Percentiles rank a stretch among this genome's conserved stretches.
These are phyloP conservation scores for Ochotona curzoniae DNA, from an alignment of 2,113 vertebrate genomes.

Conservation along the genomic window DNA sequence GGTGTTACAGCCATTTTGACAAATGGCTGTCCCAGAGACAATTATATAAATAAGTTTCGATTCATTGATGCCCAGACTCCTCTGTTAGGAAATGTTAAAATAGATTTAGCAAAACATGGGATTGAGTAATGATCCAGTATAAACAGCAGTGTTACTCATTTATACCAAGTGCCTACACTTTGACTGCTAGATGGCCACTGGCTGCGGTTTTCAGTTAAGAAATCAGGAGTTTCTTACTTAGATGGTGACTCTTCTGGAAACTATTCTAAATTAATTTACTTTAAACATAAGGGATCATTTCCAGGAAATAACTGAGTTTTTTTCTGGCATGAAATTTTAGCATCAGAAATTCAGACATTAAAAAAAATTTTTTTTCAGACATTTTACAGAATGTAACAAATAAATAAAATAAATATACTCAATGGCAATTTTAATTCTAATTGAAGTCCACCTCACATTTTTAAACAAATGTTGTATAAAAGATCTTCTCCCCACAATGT, in stretches of 20 bases:
- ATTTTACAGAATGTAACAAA: conserved; percentile 68
- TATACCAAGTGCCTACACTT: neutral
- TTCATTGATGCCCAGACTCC: neutral
- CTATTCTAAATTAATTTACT: conserved; percentile 67
- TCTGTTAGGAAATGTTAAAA: conserved; percentile 56
- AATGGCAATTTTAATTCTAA: conserved; percentile 61
- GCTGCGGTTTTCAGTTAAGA: conserved; percentile 43
- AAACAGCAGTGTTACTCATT: conserved; percentile 6
- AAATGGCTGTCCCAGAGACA: neutral
- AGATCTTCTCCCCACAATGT: neutral
- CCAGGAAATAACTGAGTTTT: conserved; percentile 45
- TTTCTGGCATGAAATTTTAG: conserved; percentile 72
- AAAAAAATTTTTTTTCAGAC: conserved; percentile 59
- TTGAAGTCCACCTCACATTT: neutral
- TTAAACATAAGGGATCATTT: conserved; percentile 70
- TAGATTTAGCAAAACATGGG: neutral
- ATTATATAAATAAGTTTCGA: conserved; percentile 55
- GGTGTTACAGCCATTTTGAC: no score
- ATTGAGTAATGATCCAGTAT: neutral
- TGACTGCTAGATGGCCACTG: neutral
- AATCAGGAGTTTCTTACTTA: conserved; percentile 8
- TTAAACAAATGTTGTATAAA: conserved; percentile 65
- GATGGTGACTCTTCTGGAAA: conserved; percentile 63
- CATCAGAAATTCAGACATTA: conserved; percentile 50
- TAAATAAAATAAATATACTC: conserved; percentile 59